Evolutionary conservation across 2,888 invertebrate genomes (phyloP), one percentile per base, ranked within the genome.

Genomic region (Troides oblongomaculatus): DNA sequence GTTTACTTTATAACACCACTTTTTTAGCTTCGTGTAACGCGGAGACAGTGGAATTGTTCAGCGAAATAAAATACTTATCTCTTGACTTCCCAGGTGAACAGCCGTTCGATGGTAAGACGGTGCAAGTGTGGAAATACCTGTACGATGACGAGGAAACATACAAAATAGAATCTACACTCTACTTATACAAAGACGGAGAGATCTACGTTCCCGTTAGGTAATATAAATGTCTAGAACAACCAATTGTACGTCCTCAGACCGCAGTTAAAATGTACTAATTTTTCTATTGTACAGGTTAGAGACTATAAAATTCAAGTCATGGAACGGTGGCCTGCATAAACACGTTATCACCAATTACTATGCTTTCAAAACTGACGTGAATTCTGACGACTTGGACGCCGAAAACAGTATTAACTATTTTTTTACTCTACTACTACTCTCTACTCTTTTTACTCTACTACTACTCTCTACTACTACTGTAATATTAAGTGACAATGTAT

Each of bases 281-380:
- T 56, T 56, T 56, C 59, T 39, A 69, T 69, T 18, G 14, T 17
- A 36, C 63, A 76, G 75, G 30, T 57, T 64, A 8, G 73, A 75
- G 36, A 0, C 8, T 0, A 73, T 71, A 25, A 18, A 1, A 1
- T 73, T 66, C 36, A 69, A 70, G 12, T 46, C 69, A 0, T 71
- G 69, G 69, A 72, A 60, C 2, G 74, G 75, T 0, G 68, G 64
- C 0, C 17, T 79, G 10, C 4, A 5, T 0, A 0, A 30, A 0
- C 76, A 79, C 60, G 3, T 3, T 0, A 73, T 84, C 60, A 69
- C 43, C 2, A 78, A 77, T 30, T 84, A 72, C 66, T 79, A 75
- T 62, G 73, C 77, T 58, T 82, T 72, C 65, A 63, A 53, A 0
- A 70, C 73, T 1, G 69, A 72, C 0, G 64, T 80, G 8, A 36